A percentile compares a stretch with the other conserved stretches of the same genome.
Conservation (phyloP, 2,797 vertebrate species). For the Peromyscus melanophrys region DNA sequence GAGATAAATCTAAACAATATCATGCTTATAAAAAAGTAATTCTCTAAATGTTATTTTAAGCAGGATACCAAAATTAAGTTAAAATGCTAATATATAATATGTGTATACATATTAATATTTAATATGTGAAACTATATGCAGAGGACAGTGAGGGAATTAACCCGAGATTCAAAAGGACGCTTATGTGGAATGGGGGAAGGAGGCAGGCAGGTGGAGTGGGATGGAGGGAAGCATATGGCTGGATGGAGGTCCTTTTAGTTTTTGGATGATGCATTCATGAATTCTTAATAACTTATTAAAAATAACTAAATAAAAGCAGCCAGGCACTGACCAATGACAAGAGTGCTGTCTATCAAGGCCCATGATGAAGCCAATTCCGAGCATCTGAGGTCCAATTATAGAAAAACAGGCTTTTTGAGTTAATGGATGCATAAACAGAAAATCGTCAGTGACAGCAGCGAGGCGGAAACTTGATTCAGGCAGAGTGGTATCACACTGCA, state of each 20-base stretch:
- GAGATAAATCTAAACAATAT: not conserved
- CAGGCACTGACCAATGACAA: not conserved
- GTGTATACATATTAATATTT: not conserved
- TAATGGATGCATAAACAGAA: conserved; percentile 58
- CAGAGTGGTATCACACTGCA: not conserved
- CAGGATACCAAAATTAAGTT: conserved; percentile 3
- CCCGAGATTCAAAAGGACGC: conserved; percentile 13
- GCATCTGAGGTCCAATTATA: conserved; percentile 60
- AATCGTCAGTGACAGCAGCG: conserved; percentile 9
- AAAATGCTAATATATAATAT: conserved; percentile 28
- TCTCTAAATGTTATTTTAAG: conserved; percentile 34
- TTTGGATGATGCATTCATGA: conserved; percentile 33
- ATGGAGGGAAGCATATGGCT: not conserved
- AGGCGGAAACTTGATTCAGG: not conserved
- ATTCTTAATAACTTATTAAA: conserved; percentile 67
- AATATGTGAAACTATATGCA: not conserved
- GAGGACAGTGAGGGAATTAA: conserved; percentile 44
- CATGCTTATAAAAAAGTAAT: not conserved
- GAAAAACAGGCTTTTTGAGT: conserved; percentile 70
- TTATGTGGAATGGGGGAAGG: not conserved
- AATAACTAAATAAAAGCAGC: conserved; percentile 56
- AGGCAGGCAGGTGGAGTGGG: not conserved
- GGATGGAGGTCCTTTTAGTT: conserved; percentile 17
- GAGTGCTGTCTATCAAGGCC: conserved; percentile 30
- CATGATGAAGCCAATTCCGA: conserved; percentile 56